Evolutionary conservation across 2,888 invertebrate genomes (phyloP), one percentile per base, ranked within the genome.

Genomic region (Orchesellides sinensis): DNA sequence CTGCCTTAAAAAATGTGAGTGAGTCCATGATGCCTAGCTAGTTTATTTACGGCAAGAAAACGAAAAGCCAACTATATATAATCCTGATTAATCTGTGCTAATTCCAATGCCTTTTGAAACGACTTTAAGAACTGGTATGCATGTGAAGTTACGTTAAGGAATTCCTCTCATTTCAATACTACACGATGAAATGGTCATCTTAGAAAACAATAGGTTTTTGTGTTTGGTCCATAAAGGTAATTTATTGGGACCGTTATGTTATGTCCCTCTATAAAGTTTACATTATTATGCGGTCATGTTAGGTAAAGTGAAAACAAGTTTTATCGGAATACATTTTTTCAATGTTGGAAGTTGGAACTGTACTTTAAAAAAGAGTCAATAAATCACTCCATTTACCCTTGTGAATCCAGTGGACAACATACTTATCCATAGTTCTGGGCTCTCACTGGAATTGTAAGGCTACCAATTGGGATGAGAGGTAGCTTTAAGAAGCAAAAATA

Each of bases 311-410:
- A 29, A 10, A 45, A 35, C 2, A 12, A 40, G 21, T 40, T 45
- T 49, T 23, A 66, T 66, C 47, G 47, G 45, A 69, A 69, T 68
- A 54, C 29, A n/a, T 59, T 25, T 59, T 40, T 66, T 12, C 68
- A n/a, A 59, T 80, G 72, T 80, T 63, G 32, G n/a, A n/a, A n/a
- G n/a, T n/a, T n/a, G n/a, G n/a, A n/a, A 59, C 59, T 74, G 69
- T 65, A 45, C 74, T 68, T 69, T 59, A 2, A 59, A 79, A 68
- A 17, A 56, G 69, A 82, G 75, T 82, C 74, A 82, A 82, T 82
- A 82, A 82, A 82, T 82, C 82, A 69, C 47, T 65, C 29, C 70
- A 32, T 35, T 25, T 69, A 40, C 40, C 25, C 59, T 61, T 61
- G 61, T 61, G 59, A 47, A 74, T 47, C 61, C n/a, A 65, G 65